Base-by-base conservation (phyloP, 2,797 vertebrate species). In the Natrix natrix region DNA sequence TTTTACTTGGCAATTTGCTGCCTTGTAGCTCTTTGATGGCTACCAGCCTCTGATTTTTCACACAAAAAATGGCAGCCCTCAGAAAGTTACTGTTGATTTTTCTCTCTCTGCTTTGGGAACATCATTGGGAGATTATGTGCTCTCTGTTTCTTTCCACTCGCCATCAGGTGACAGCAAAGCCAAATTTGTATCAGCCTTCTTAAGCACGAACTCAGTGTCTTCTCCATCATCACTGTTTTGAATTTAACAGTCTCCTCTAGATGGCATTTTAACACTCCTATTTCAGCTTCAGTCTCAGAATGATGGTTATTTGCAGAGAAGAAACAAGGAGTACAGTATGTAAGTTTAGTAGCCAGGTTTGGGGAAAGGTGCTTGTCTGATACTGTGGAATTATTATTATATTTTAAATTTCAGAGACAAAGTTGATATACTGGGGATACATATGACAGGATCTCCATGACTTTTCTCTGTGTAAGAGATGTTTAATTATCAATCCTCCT, bases 1-100 rank as follows among this genome's bases (percentile, higher is more conserved):
- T 93, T 0, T 93, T 94, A 43, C 54, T 90, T 28, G 26, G 3
- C 92, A 91, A 94, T 89, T 54, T 78, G 92, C 66, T 61, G 92
- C 0, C 5, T 8, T 92, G 22, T 54, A 92, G 87, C 8, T 91
- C 60, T 92, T 91, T 0, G 0, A 86, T 93, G 57, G 87, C 63
- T 93, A 93, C 90, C 26, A 91, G 61, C 61, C 92, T 66, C 88
- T 63, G 12, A 88, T 93, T 92, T 69, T 90, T 83, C 16, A 16
- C 91, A 88, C 48, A 92, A 91, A 94, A 66, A 17, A 66, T 61
- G 83, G 66, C 12, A 12, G 24, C 94, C 92, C 91, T 59, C 63
- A 59, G 88, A 83, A 93, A 93, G 17, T 87, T 93, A 91, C 12
- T 88, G 92, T 83, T 93, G 93, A 93, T 95, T 94, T 93, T 57